Percentiles rank a stretch among this genome's conserved stretches.
Conservation (phyloP, 2,797 vertebrate genomes). For the Jordanella pulchra region DNA sequence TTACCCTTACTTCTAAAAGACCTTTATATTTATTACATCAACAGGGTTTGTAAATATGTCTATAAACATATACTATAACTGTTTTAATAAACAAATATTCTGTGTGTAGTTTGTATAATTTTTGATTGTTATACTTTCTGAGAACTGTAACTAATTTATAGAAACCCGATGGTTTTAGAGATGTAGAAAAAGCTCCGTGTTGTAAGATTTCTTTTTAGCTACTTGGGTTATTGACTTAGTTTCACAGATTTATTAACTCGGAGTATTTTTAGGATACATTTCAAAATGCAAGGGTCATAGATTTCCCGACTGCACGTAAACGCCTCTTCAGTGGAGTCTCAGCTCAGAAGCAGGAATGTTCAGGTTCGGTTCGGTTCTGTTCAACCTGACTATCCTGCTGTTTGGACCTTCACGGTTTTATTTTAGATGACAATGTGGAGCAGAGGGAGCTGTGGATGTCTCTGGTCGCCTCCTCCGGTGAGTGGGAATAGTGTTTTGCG, state of each 20-base stretch:
- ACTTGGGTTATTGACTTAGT: neutral
- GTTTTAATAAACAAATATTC: neutral
- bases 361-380: slow-evolving; percentile 1
- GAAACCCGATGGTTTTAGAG: neutral
- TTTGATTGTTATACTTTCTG: neutral
- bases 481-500: slow-evolving; percentile 47
- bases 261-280: neutral
- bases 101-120: neutral
- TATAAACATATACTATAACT: no score
- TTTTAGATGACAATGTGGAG: neutral
- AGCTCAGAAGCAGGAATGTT: neutral
- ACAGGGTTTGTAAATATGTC: no score
- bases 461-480: slow-evolving; percentile 50
- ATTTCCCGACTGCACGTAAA: neutral
- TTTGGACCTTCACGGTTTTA: neutral
- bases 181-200: neutral
- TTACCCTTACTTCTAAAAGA: neutral
- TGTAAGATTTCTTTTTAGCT: no score
- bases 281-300: neutral
- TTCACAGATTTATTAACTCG: neutral
- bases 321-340: neutral
- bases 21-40: no score
- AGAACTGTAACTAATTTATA: neutral
- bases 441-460: slow-evolving; percentile 51
- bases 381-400: no score